A percentile compares a stretch with the other conserved stretches of the same genome.
Evolutionary conservation across 2,888 invertebrate species (phyloP).

Genomic region (Heliconius erato): DNA sequence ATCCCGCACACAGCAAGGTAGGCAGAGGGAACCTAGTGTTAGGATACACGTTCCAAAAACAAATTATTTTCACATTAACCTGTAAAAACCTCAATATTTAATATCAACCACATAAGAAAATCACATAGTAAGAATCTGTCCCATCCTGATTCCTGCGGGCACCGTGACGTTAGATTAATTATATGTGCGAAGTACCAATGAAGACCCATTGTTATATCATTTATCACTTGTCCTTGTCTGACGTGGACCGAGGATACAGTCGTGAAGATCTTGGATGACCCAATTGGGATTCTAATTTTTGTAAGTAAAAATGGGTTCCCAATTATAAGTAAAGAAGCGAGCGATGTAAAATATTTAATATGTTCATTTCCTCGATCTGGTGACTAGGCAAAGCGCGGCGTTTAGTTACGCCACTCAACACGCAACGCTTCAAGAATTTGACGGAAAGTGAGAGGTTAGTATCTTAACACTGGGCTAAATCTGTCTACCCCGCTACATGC

Average conservation of each 20-base stretch:
- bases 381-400: too few species aligned
- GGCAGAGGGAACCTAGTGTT: too few species aligned
- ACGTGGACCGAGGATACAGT: neutral
- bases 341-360: too few species aligned
- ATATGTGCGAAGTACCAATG: slow-evolving; percentile 70
- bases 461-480: too few species aligned
- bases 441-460: too few species aligned
- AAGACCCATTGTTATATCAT: slow-evolving; percentile 74
- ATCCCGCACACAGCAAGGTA: too few species aligned
- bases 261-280: neutral
- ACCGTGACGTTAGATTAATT: slow-evolving; percentile 67
- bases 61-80: slow-evolving; percentile 1
- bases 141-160: slow-evolving; percentile 8
- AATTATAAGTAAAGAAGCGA: too few species aligned
- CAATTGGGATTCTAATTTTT: neutral
- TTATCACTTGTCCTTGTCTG: slow-evolving; percentile 59
- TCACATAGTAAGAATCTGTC: slow-evolving; percentile 1
- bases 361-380: too few species aligned
- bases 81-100: neutral
- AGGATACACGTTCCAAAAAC: neutral
- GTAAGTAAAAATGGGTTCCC: neutral
- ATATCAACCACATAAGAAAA: slow-evolving; percentile 21
- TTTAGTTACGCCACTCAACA: too few species aligned
- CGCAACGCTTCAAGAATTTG: too few species aligned
- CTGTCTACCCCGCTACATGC: too few species aligned